Percentiles rank a stretch among this genome's conserved stretches.
These are phyloP conservation scores for Subanguina moxae DNA, from an alignment of 1,140 invertebrate genomes.

Conservation along the genomic window DNA sequence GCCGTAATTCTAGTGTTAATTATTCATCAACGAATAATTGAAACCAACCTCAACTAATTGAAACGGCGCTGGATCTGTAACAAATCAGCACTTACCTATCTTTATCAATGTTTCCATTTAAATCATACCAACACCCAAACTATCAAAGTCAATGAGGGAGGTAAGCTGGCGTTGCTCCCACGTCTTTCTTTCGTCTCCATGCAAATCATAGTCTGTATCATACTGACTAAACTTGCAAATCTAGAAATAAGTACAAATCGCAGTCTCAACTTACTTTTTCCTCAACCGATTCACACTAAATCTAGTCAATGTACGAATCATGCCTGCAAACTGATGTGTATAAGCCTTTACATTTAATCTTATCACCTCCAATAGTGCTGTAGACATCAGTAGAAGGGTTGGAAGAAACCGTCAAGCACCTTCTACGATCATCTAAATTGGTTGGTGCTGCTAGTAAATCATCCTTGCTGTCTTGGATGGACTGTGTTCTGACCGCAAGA, in stretches of 20 bases:
- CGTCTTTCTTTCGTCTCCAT: conserved; percentile 38
- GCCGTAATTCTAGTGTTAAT: no score
- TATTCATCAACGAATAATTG: no score
- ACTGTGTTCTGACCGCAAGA: no score
- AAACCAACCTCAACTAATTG: conserved; percentile 75
- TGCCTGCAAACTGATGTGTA: not conserved
- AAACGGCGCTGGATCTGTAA: conserved; percentile 72
- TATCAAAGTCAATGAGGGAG: conserved; percentile 26
- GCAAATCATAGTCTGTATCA: conserved; percentile 30
- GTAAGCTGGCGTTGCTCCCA: conserved; percentile 64
- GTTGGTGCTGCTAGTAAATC: not conserved
- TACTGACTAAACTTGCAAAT: not conserved
- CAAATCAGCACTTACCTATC: not conserved
- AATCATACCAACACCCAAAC: conserved; percentile 3
- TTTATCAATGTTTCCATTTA: no score
- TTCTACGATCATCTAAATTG: not conserved
- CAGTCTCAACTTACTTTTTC: not conserved
- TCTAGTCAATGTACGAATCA: not conserved
- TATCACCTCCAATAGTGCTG: conserved; percentile 1
- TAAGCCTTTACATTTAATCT: no score
- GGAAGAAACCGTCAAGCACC: not conserved
- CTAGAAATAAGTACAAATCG: no score
- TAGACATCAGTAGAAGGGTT: not conserved
- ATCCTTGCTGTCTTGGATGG: no score
- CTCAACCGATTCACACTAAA: not conserved